Base-by-base conservation (phyloP, 2,888 invertebrate species). In the Sminthurides aquaticus region DNA sequence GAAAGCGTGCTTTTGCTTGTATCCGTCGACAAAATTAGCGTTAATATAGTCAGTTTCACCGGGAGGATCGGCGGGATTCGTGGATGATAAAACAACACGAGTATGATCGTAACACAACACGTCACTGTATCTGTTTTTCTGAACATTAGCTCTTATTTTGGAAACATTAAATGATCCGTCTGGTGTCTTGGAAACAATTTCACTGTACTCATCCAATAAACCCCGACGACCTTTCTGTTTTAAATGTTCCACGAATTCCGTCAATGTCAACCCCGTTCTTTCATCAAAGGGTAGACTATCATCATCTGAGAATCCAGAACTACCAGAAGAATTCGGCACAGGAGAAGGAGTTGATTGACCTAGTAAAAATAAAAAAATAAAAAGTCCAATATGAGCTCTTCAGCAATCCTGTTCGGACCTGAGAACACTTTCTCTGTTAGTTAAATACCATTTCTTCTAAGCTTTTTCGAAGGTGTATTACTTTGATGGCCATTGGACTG, bases 11-110 rank as follows among this genome's bases (percentile, higher is more conserved):
- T 92, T 92, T 81, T 96, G 96, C 79, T 93, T 92, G 81, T 96
- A 97, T 22, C 97, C 97, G 81, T 97, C 96, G 62, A 97, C 96
- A 80, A 89, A 97, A 83, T 97, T 97, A 65, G 96, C 97, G 82
- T 98, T 95, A 79, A 97, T 95, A 78, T 97, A 97, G 81, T 96
- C 96, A 26, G 77, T 75, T 55, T 57, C 57, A 18, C 57, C 62
- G 58, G 88, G 86, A 76, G 85, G 83, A 71, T 87, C 84, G 29
- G 77, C 77, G 85, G 86, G 76, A 15, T 34, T 34, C 43, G 90
- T 87, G 78, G 85, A 85, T 34, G 90, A 87, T 68, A 97, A 83
- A 72, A 89, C 84, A 69, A 98, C 96, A 76, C 97, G 85, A 78
- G 91, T 90, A 80, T 95, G 94, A 81, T 98, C 97, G 81, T 90